phyloP scores from a whole-genome alignment of 2,113 vertebrate genomes.

The Ochotona curzoniae region DNA sequence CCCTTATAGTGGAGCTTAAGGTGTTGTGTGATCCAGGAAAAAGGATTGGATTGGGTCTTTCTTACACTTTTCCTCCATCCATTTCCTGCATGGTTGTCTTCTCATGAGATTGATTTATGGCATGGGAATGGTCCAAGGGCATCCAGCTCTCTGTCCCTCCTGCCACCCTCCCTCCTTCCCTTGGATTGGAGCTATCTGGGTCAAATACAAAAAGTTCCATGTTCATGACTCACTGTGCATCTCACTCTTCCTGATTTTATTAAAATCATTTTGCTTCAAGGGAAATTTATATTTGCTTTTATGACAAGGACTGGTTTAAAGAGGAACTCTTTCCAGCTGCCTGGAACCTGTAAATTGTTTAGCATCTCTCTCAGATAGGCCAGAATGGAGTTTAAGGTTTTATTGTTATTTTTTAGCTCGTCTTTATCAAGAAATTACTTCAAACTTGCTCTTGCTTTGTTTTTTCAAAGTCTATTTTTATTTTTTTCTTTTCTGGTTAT shows the following conservation, averaged over 20 bases:
- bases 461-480: background rate
- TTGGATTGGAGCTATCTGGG: conserved; percentile 86
- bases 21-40: background rate
- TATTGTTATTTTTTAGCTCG: background rate
- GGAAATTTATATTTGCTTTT: conserved; percentile 82
- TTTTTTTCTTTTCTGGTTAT: background rate
- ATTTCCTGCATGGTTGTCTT: background rate
- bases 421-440: background rate
- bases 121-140: background rate
- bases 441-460: conserved; percentile 9
- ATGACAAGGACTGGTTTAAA: conserved; percentile 77
- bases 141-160: background rate
- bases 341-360: conserved; percentile 74
- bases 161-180: conserved; percentile 46
- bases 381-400: conserved; percentile 8
- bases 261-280: conserved; percentile 82
- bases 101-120: background rate
- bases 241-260: conserved; percentile 84
- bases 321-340: conserved; percentile 76
- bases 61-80: too few relatives aligned
- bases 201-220: conserved; percentile 87
- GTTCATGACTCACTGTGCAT: conserved; percentile 88
- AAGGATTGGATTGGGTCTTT: background rate
- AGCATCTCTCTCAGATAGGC: conserved; percentile 8
- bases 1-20: background rate